These are phyloP conservation scores for Rapana venosa DNA, from an alignment of 2,888 invertebrate genomes.

Conservation along the genomic window DNA sequence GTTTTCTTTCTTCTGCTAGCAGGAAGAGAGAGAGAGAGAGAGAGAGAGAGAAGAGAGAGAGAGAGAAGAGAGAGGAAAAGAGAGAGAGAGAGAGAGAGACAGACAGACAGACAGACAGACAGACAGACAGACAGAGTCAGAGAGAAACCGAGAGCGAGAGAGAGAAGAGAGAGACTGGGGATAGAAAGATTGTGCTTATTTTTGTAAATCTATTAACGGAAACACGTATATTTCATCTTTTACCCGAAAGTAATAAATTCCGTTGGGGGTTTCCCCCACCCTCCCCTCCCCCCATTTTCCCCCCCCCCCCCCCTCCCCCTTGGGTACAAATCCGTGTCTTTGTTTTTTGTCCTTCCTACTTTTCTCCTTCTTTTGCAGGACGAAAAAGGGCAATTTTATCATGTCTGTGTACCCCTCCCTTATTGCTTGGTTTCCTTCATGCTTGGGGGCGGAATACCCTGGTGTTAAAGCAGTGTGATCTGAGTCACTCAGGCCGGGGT, in stretches of 20 bases:
- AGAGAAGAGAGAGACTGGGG: background rate
- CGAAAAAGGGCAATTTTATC: no score
- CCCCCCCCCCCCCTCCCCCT: background rate
- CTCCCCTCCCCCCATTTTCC: background rate
- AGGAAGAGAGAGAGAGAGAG: background rate
- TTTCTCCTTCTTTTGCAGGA: no score
- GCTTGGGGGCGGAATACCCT: no score
- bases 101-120: background rate
- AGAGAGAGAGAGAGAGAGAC: background rate
- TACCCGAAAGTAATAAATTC: no score
- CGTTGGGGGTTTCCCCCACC: background rate
- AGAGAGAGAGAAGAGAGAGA: background rate
- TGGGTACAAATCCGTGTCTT: background rate
- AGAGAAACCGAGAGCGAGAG: background rate
- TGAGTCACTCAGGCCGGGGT: no score
- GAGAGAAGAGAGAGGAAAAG: background rate
- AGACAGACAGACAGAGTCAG: background rate
- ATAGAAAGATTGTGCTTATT: background rate
- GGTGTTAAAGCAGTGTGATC: no score
- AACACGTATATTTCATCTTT: no score
- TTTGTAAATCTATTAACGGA: no score
- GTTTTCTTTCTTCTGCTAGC: no score
- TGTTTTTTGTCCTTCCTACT: no score
- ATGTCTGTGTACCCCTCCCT: no score
- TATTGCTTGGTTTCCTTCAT: no score